A percentile compares a stretch with the other conserved stretches of the same genome.
Evolutionary conservation across 2,113 vertebrate genomes (phyloP).

Genomic region (Prochilodus magdalenae): DNA sequence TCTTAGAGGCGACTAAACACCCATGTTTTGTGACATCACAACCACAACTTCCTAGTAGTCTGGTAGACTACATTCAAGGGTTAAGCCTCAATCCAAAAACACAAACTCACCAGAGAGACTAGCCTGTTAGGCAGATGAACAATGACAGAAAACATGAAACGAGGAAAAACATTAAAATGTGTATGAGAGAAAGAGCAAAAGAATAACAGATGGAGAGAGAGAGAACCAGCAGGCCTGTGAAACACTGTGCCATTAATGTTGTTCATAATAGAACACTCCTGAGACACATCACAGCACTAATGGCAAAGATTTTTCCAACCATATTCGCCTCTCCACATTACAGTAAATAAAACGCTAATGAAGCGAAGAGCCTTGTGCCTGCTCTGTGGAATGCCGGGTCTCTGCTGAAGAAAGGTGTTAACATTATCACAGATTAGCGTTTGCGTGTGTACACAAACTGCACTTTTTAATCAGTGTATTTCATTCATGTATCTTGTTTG

Average conservation of each 20-base stretch:
- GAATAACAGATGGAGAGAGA: background rate
- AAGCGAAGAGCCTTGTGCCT: background rate
- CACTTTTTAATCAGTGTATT: background rate
- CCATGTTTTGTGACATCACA: too few species aligned
- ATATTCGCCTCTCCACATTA: background rate
- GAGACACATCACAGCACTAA: background rate
- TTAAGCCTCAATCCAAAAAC: background rate
- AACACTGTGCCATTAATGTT: background rate
- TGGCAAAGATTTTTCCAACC: background rate
- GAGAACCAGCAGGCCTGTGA: background rate
- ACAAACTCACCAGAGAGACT: background rate
- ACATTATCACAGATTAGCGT: background rate
- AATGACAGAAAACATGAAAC: background rate
- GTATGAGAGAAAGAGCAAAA: background rate
- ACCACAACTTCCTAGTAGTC: too few species aligned
- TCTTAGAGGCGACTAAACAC: too few species aligned
- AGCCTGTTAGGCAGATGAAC: constrained; percentile 12
- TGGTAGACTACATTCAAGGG: too few species aligned
- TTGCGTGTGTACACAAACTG: background rate
- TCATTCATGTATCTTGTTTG: background rate
- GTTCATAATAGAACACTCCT: background rate
- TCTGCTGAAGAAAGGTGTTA: background rate
- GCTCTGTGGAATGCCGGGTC: background rate
- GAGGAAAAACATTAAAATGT: background rate
- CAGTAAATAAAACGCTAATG: constrained; percentile 13